Evolutionary conservation across 2,888 invertebrate species (phyloP).

Genomic region (Apotomis turbidana): DNA sequence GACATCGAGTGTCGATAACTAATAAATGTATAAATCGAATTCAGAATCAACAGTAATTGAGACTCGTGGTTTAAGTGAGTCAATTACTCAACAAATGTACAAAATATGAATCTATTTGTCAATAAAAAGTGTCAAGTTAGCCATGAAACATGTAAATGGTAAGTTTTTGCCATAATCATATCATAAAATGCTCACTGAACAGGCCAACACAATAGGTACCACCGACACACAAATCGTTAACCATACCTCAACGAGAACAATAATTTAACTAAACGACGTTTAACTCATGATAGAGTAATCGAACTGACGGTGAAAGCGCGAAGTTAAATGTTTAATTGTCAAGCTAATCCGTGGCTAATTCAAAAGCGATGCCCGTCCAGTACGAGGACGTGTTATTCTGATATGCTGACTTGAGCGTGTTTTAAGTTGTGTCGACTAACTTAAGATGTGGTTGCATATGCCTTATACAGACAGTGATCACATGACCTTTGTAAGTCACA

Average conservation of each 20-base stretch:
- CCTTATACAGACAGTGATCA: too few relatives aligned
- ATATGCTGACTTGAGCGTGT: not conserved
- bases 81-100: too few relatives aligned
- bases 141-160: too few relatives aligned
- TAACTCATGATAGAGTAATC: conserved; percentile 35
- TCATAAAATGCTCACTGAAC: not conserved
- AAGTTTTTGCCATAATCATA: too few relatives aligned
- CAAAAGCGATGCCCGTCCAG: conserved; percentile 30
- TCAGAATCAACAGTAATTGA: too few relatives aligned
- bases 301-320: conserved; percentile 34
- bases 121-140: too few relatives aligned
- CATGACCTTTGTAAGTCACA: too few relatives aligned
- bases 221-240: conserved; percentile 9
- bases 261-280: conserved; percentile 27
- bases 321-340: conserved; percentile 34
- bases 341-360: conserved; percentile 35
- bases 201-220: not conserved
- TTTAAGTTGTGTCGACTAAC: not conserved
- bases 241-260: conserved; percentile 26
- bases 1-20: too few relatives aligned
- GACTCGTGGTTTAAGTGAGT: too few relatives aligned
- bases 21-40: too few relatives aligned
- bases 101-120: too few relatives aligned
- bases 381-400: conserved; percentile 23
- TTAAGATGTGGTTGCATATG: too few relatives aligned